phyloP scores from a whole-genome alignment of 2,797 vertebrate genomes.

The Onychomys leucogaster region DNA sequence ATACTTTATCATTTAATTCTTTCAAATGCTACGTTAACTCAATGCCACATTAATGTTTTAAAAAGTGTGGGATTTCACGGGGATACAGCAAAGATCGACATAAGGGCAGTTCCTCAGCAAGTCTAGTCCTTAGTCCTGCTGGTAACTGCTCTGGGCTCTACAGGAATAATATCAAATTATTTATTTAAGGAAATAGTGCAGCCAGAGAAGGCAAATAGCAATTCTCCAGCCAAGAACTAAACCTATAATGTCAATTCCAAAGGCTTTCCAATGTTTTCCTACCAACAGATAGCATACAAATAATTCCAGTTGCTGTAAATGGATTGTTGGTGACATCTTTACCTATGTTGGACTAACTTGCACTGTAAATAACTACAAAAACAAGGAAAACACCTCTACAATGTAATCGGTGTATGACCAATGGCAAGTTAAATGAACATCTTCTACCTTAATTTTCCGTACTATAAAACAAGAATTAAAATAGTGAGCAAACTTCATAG shows the following conservation, averaged over 20 bases:
- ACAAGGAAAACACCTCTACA: background rate
- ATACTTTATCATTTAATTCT: background rate
- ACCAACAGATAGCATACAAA: background rate
- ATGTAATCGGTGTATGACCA: background rate
- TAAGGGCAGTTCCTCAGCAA: background rate
- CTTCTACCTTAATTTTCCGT: background rate
- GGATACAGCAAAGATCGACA: background rate
- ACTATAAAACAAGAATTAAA: background rate
- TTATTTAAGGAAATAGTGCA: background rate
- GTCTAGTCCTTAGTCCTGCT: background rate
- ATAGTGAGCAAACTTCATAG: background rate
- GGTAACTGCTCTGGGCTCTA: background rate
- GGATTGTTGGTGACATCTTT: background rate
- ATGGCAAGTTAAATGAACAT: background rate
- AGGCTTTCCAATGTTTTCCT: background rate
- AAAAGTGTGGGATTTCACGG: conserved; percentile 5
- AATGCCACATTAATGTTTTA: background rate
- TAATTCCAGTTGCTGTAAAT: background rate
- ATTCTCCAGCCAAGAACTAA: background rate
- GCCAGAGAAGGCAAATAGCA: background rate
- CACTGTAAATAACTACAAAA: background rate
- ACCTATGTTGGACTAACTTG: background rate
- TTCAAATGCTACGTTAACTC: conserved; percentile 2
- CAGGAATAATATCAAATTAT: background rate
- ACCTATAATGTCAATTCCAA: background rate